A percentile compares a stretch with the other conserved stretches of the same genome.
Evolutionary conservation across 1,140 invertebrate genomes (phyloP).

Genomic region (Polypedilum vanderplanki): DNA sequence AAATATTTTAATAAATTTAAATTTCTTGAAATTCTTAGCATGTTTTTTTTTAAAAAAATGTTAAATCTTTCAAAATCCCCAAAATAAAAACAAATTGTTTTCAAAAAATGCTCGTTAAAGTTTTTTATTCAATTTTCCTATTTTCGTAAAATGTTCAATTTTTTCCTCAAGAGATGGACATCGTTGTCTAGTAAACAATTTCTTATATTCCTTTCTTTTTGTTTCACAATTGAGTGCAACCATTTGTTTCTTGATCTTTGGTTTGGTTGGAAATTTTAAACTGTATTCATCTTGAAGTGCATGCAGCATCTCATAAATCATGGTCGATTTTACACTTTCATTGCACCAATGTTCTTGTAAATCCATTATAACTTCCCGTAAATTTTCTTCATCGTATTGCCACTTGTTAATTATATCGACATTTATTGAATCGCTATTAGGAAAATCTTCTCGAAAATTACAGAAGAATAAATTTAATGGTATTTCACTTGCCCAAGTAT

Average conservation of each 20-base stretch:
- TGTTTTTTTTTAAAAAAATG: background rate
- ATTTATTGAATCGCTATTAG: constrained; percentile 49
- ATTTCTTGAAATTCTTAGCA: background rate
- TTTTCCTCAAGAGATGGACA: background rate
- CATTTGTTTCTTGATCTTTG: background rate
- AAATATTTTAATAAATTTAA: background rate
- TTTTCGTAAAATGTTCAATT: background rate
- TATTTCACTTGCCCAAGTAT: constrained; percentile 79
- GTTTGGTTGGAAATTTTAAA: background rate
- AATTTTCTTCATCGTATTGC: constrained; percentile 56
- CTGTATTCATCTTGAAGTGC: background rate
- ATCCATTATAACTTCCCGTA: constrained; percentile 54
- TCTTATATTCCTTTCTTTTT: background rate
- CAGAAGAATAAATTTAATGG: constrained; percentile 83
- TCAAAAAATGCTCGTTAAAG: too few relatives aligned
- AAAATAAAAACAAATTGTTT: background rate
- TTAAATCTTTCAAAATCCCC: background rate
- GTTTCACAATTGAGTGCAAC: background rate
- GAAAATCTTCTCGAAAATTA: constrained; percentile 79
- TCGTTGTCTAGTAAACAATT: background rate
- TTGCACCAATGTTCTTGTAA: constrained; percentile 70
- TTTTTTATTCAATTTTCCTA: background rate
- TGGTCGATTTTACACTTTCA: constrained; percentile 61
- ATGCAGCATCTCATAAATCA: background rate
- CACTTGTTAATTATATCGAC: constrained; percentile 49